phyloP scores from a whole-genome alignment of 2,113 vertebrate species.

The Oxyruncus cristatus region DNA sequence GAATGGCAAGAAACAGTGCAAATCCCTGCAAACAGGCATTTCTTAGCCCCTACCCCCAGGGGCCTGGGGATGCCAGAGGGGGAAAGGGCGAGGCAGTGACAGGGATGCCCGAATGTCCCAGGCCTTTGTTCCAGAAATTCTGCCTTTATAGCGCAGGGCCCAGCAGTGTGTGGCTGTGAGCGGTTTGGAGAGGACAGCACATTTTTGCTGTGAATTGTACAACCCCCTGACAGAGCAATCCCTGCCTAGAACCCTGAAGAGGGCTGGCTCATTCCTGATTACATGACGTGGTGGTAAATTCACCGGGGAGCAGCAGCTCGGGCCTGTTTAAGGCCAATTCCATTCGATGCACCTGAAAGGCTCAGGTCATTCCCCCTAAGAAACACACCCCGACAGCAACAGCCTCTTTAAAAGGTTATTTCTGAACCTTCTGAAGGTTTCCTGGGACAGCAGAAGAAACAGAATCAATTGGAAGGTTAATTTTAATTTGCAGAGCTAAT shows the following conservation, averaged over 20 bases:
- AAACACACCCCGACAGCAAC: neutral
- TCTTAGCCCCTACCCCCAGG: neutral
- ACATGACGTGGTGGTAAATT: accelerated
- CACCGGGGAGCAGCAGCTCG: neutral
- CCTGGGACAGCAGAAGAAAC: neutral
- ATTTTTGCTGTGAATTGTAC: neutral
- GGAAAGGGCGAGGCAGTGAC: neutral
- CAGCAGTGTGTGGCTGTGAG: neutral
- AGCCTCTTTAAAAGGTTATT: neutral
- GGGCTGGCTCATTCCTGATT: neutral
- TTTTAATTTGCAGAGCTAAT: neutral
- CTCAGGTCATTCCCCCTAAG: neutral
- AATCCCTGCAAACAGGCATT: neutral
- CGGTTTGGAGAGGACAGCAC: neutral
- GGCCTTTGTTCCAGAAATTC: neutral
- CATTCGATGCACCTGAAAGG: neutral
- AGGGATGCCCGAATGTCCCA: neutral
- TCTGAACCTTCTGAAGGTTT: neutral
- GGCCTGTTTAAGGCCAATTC: neutral
- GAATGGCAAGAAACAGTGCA: neutral
- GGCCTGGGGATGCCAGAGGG: neutral
- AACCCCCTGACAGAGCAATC: neutral
- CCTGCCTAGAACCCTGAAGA: neutral
- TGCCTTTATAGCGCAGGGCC: neutral
- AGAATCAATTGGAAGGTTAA: conserved; percentile 9